Base-by-base conservation (phyloP, 2,888 invertebrate genomes). In the Cheilosia grossa region DNA sequence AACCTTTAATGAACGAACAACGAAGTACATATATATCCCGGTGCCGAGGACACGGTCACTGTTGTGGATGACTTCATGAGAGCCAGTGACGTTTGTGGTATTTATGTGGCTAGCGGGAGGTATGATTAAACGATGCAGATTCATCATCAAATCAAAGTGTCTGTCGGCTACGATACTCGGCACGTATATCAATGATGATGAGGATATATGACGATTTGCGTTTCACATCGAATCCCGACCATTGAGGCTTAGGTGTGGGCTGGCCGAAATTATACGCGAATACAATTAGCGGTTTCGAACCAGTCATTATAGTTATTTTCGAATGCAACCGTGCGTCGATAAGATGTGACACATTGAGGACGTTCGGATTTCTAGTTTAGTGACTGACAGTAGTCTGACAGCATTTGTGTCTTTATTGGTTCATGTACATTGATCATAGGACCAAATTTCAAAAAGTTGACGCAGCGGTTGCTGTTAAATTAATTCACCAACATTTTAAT, bases 101-200 rank as follows among this genome's bases (percentile, higher is more conserved):
- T 82, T 79, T 79, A 79, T 79, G 64, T 59, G 17, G 47, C 42
- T 24, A 21, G 33, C 5, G 33, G 10, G 6, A 37, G 4, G 56
- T 61, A 44, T 79, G 79, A 73, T 73, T 67, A 67, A 79, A 67
- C 33, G 61, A 63, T 51, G 59, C 13, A 24, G 27, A 82, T 67
- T 61, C 42, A 67, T 73, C 21, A 56, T 67, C 42, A 61, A 75
- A 69, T 49, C 58, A 58, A 75, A 44, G 49, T 15, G 53, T 19
- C 33, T 44, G 53, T 6, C 15, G 2, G 44, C 9, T 27, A 5
- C 47, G 37, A 56, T 56, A 27, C 66, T 58, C 27, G 30, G 37
- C 21, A 49, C 30, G 30, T 30, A 30, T 17, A 30, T 37, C 13
- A 59, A 21, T 17, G 27, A 56, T 44, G 33, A 58, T 19, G 19